Percentiles rank a stretch among this genome's conserved stretches.
Conservation (phyloP, 2,797 vertebrate species). For the Mus minutoides region DNA sequence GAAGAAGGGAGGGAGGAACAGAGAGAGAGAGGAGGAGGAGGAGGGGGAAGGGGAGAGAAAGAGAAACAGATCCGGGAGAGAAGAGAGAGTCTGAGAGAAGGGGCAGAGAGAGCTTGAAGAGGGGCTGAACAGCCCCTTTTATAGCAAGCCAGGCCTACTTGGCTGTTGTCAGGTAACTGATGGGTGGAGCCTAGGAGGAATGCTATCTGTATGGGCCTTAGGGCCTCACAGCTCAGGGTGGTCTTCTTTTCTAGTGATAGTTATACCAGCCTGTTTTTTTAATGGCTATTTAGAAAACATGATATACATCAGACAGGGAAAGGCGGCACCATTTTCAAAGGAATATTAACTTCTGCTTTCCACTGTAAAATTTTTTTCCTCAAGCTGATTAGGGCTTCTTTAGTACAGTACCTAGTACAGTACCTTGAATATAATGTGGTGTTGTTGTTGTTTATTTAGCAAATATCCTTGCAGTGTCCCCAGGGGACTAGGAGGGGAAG, state of each 20-base stretch:
- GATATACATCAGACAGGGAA: not conserved
- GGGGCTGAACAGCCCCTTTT: not conserved
- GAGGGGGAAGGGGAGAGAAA: not conserved
- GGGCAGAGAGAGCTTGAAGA: no score
- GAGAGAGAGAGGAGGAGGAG: no score
- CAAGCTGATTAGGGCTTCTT: not conserved
- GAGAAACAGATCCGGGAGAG: no score
- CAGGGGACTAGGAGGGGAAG: not conserved
- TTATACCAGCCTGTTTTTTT: not conserved
- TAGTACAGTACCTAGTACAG: not conserved
- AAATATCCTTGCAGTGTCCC: not conserved
- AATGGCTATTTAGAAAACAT: not conserved
- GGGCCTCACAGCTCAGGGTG: not conserved
- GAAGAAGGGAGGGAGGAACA: no score
- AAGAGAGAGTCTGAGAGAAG: no score
- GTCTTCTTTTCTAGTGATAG: not conserved
- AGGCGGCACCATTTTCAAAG: not conserved
- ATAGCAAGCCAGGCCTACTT: no score
- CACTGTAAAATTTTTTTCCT: not conserved
- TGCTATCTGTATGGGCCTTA: no score
- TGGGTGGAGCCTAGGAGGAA: not conserved
- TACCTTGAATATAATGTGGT: not conserved
- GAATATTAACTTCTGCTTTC: not conserved
- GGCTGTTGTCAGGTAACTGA: not conserved
- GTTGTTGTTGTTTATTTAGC: not conserved